Base-by-base conservation (phyloP, 2,888 invertebrate species). In the Eremobia ochroleuca region DNA sequence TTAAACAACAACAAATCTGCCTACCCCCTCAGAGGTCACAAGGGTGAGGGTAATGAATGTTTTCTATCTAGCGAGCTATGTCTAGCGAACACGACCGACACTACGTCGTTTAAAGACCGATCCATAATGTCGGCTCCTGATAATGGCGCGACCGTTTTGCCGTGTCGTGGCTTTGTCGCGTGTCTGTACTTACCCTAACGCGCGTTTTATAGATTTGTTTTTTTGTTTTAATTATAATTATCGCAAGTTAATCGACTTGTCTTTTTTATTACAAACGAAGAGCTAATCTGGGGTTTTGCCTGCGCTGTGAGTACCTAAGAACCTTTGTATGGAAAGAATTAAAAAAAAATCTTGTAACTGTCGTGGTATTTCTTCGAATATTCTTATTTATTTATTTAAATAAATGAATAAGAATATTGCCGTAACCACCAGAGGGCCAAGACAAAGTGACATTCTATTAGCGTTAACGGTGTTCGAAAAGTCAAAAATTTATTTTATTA, bases 101-200 rank as follows among this genome's bases (percentile, higher is more conserved):
- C 55, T 71, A 76, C 71, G 34, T 61, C 84, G 80, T 61, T 74
- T 80, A 80, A 67, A 76, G 80, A 40, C 64, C 80, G 64, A 83
- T 83, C 83, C 67, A 80, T 83, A 83, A 71, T 83, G 73, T 76
- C 40, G 80, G 64, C 70, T 82, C 34, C 79, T 64, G 83, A 83
- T 83, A 83, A 83, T 83, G 71, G 76, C 67, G 67, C 64, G 31
- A 68, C 64, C 73, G 73, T 58, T 76, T 73, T 61, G 62, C 67
- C 62, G 40, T 83, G 80, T 73, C 83, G 52, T 76, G 76, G 75
- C 67, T 71, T 64, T 76, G 80, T 79, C 59, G 83, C 83, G 76
- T 83, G 83, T 80, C 76, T 73, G 13, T 59, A 72, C 75, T 72
- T 18, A 65, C 43, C 80, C 59, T 83, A 59, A 76, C 28, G 31